phyloP scores from a whole-genome alignment of 2,113 vertebrate species.

The Leptosomus discolor region DNA sequence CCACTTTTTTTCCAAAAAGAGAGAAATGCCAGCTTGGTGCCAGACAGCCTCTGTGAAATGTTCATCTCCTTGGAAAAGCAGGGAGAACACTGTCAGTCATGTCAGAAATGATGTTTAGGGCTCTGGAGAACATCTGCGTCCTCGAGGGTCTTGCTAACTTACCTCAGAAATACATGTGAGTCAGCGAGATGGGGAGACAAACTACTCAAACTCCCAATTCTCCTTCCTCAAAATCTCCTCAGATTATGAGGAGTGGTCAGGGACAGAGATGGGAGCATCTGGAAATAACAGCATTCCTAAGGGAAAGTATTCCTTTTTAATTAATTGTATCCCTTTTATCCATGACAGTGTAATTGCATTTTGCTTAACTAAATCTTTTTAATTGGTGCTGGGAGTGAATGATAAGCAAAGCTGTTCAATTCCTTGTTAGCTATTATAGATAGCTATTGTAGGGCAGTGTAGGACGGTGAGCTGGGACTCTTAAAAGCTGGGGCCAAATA shows the following conservation, averaged over 20 bases:
- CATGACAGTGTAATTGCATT: conserved; percentile 55
- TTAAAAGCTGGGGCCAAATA: background rate
- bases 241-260: background rate
- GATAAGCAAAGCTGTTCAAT: background rate
- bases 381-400: conserved; percentile 14
- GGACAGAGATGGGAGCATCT: background rate
- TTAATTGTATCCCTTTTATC: conserved; percentile 71
- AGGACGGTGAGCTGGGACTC: background rate
- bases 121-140: background rate
- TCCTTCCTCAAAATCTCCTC: background rate
- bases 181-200: background rate
- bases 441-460: background rate
- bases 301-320: conserved; percentile 57
- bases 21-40: background rate
- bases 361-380: conserved; percentile 45
- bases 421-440: background rate
- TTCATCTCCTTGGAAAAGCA: background rate
- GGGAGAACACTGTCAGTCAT: background rate
- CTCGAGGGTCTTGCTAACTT: background rate
- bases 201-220: rapidly evolving
- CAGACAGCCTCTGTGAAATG: background rate
- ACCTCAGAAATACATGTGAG: background rate
- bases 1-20: background rate
- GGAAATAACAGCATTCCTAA: background rate
- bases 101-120: background rate